Conservation (phyloP, 2,888 invertebrate species). For the Trissolcus japonicus region DNA sequence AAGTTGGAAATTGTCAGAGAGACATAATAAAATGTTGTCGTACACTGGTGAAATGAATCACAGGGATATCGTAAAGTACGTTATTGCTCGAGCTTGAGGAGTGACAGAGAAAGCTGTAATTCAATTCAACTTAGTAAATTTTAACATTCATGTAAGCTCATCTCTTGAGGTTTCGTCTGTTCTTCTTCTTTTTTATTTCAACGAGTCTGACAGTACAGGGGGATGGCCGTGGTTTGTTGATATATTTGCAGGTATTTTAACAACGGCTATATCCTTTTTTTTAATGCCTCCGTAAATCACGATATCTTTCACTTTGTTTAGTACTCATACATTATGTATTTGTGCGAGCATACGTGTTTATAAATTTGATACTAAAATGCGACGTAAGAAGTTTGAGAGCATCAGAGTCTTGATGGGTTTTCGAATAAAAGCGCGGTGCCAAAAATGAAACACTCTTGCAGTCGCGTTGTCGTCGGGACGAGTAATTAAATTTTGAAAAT, state of each 20-base stretch:
- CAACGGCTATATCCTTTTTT: slow-evolving; percentile 65
- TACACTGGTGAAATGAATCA: slow-evolving; percentile 32
- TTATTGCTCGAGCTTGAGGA: slow-evolving; percentile 27
- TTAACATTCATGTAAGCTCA: slow-evolving; percentile 38
- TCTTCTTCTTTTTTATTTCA: slow-evolving; percentile 41
- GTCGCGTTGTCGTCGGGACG: background rate
- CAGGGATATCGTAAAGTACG: slow-evolving; percentile 30
- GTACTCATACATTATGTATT: slow-evolving; percentile 43
- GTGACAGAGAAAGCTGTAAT: slow-evolving; percentile 11
- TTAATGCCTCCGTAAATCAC: slow-evolving; percentile 65
- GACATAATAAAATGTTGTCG: slow-evolving; percentile 2
- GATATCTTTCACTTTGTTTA: slow-evolving; percentile 27
- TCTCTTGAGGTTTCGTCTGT: slow-evolving; percentile 33
- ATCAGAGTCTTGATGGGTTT: no score
- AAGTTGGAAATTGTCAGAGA: slow-evolving; percentile 1
- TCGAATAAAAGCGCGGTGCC: no score
- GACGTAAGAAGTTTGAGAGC: slow-evolving; percentile 13
- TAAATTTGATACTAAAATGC: slow-evolving; percentile 36
- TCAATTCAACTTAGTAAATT: slow-evolving; percentile 39
- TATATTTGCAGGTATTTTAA: slow-evolving; percentile 62
- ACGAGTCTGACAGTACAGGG: slow-evolving; percentile 33
- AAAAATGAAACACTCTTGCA: background rate
- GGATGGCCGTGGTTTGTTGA: slow-evolving; percentile 47
- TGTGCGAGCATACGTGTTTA: slow-evolving; percentile 39
- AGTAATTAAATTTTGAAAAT: background rate